Base-by-base conservation (phyloP, 2,113 vertebrate species). In the Mirounga angustirostris region DNA sequence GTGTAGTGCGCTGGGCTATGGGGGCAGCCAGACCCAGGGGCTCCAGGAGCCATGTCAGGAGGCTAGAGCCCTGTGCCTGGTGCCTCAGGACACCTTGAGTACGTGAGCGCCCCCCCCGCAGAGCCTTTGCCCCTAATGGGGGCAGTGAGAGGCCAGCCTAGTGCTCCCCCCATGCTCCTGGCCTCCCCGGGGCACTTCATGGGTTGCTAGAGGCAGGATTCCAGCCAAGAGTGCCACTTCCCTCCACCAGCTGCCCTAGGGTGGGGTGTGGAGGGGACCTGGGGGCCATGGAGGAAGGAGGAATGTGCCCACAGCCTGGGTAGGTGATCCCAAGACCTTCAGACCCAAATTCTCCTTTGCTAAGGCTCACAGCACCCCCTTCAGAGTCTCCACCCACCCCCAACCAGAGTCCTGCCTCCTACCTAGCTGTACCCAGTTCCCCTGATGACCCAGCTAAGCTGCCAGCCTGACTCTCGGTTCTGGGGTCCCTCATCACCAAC, bases 201-300 rank as follows among this genome's bases (percentile, higher is more conserved):
- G 52, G 1, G 1, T 4, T 16, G 50, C 74, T n/a, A n/a, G 46
- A 54, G 46, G 33, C 52, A 88, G 84, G 76, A 65, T 40, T 22
- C 3, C 1, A 52, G 65, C 54, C 65, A 40, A 16, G 46, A 65
- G 18, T 73, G 84, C 74, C 52, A 15, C 40, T 40, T 58, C 61
- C 16, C 69, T 43, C 61, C 74, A 50, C 61, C 36, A 28, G 76
- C 40, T 73, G 54, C 63, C 43, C 40, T 0, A 0, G 13, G 22
- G 61, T 8, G 10, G 50, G 15, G 40, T 30, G 14, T 2, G 63
- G 30, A 19, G 15, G 26, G 73, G 30, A 2, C 4, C 30, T 65
- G 58, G 82, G 11, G 9, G 40, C 30, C 3, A 0, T 2, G 19
- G 13, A 11, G 52, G 33, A 80, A 19, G n/a, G 43, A 5, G 54